phyloP scores from a whole-genome alignment of 1,140 invertebrate species.

The Batillaria attramentaria region DNA sequence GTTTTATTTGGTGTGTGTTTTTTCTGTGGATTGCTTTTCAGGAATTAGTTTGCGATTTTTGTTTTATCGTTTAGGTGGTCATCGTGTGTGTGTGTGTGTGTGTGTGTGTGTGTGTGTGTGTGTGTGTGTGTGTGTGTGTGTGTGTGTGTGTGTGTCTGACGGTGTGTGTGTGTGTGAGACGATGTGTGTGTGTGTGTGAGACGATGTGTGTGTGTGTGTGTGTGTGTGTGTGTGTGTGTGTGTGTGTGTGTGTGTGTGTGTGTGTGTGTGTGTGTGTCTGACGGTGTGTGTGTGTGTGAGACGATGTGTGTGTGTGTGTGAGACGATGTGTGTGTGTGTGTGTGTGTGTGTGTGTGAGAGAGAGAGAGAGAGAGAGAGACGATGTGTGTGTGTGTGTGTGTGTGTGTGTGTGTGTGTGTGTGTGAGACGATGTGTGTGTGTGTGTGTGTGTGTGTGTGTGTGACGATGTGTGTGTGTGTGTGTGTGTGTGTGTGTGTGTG shows the following conservation, averaged over 20 bases:
- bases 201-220: not conserved
- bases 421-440: not conserved
- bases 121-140: conserved; percentile 16
- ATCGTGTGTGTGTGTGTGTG: conserved; percentile 7
- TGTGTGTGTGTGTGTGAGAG: conserved; percentile 9
- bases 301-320: not conserved
- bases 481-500: conserved; percentile 21
- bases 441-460: conserved; percentile 22
- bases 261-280: conserved; percentile 14
- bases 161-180: not conserved
- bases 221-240: conserved; percentile 4
- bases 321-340: not conserved
- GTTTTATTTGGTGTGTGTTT: too few relatives aligned
- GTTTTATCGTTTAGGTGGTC: too few relatives aligned
- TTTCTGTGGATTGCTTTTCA: too few relatives aligned
- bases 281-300: not conserved
- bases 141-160: conserved; percentile 3
- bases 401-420: conserved; percentile 1
- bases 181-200: not conserved
- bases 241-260: conserved; percentile 11
- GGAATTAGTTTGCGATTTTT: too few relatives aligned
- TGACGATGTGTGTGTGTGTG: conserved; percentile 23
- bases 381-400: conserved; percentile 4
- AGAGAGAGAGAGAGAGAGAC: not conserved
- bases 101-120: conserved; percentile 16